Conservation (phyloP, 1,140 invertebrate species). For the Temnothorax curvispinosus region DNA sequence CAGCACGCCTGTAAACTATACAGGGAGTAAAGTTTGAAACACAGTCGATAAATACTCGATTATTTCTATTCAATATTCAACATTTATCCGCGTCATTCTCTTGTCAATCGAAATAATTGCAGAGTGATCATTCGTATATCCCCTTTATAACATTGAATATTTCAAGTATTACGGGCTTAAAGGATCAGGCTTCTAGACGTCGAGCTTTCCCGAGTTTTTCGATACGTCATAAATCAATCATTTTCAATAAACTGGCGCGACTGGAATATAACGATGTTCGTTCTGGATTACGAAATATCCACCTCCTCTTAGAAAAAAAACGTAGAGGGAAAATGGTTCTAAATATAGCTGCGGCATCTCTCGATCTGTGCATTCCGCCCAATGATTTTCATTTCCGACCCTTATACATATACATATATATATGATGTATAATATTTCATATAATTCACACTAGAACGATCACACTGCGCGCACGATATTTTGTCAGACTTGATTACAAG, state of each 20-base stretch:
- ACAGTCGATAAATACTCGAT: constrained; percentile 10
- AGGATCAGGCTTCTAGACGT: background rate
- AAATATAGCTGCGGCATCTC: background rate
- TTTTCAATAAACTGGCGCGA: background rate
- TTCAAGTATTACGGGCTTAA: background rate
- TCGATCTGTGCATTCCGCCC: background rate
- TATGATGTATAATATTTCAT: constrained; percentile 6
- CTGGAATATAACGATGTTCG: background rate
- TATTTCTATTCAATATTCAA: background rate
- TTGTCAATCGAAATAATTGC: background rate
- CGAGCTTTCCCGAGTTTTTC: background rate
- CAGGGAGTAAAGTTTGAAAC: background rate
- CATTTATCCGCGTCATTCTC: background rate
- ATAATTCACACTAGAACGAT: constrained; percentile 17
- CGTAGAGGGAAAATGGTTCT: background rate
- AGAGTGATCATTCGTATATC: background rate
- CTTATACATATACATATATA: background rate
- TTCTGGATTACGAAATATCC: constrained; percentile 11
- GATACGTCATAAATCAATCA: constrained; percentile 12
- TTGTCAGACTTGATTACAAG: constrained; percentile 59
- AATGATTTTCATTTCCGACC: constrained; percentile 1
- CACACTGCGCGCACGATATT: constrained; percentile 18
- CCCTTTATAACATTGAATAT: background rate
- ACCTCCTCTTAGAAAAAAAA: background rate
- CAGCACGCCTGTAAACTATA: background rate